Percentiles rank a stretch among this genome's conserved stretches.
Evolutionary conservation across 2,888 invertebrate species (phyloP).

Genomic region (Fragum whitleyi): DNA sequence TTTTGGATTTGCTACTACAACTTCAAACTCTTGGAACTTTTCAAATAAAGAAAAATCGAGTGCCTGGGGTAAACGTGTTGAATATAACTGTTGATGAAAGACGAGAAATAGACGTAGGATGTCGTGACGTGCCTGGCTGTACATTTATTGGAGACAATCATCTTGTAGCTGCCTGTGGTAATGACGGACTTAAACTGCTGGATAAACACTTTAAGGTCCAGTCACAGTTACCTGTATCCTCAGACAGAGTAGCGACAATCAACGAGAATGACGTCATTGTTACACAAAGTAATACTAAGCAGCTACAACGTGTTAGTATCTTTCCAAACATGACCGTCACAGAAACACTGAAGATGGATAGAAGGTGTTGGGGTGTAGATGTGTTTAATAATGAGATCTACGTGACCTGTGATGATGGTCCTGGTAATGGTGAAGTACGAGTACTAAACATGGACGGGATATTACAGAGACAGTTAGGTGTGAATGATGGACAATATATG

Average conservation of each 20-base stretch:
- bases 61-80: not conserved
- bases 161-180: not conserved
- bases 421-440: constrained; percentile 4
- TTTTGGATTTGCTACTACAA: not conserved
- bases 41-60: not conserved
- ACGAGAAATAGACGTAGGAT: constrained; percentile 7
- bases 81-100: not conserved
- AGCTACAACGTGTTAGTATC: not conserved
- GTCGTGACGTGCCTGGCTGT: not conserved
- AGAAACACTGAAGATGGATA: not conserved
- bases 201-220: constrained; percentile 1
- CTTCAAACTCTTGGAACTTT: not conserved
- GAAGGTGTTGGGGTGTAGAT: not conserved
- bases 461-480: not conserved
- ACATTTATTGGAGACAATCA: not conserved
- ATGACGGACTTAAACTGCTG: not conserved
- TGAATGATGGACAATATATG: not conserved
- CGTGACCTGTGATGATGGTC: constrained; percentile 7
- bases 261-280: not conserved
- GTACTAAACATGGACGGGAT: not conserved
- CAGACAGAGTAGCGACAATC: not conserved
- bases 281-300: not conserved
- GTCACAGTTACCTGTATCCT: not conserved
- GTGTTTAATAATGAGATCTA: not conserved
- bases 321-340: not conserved